These are phyloP conservation scores for Acanthoscelides obtectus DNA, from an alignment of 2,888 invertebrate species.

Conservation along the genomic window DNA sequence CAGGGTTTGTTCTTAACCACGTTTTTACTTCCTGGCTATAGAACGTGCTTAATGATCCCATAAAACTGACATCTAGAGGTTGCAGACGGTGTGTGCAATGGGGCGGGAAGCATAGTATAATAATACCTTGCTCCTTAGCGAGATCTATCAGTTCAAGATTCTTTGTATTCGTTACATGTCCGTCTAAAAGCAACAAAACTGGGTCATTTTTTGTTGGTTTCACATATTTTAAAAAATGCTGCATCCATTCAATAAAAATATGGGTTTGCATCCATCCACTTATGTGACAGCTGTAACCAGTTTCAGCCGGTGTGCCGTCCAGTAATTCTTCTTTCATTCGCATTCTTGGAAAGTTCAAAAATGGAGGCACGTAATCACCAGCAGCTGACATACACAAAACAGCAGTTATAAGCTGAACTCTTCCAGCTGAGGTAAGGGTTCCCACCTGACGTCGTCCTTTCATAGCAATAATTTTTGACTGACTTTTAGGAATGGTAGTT, in stretches of 20 bases:
- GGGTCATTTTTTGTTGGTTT: not conserved
- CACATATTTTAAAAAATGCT: not conserved
- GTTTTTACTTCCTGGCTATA: not conserved
- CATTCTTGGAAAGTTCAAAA: not conserved
- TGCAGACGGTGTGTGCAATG: not conserved
- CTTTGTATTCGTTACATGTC: not conserved
- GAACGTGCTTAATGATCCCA: not conserved
- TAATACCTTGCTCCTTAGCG: not conserved
- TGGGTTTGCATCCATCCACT: constrained; percentile 4
- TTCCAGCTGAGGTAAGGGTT: not conserved
- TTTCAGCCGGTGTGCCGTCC: constrained; percentile 1
- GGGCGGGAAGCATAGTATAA: not conserved
- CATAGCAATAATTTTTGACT: too few species aligned
- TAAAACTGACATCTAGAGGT: not conserved
- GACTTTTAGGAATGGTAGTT: too few species aligned
- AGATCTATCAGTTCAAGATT: not conserved
- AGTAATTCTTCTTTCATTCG: not conserved
- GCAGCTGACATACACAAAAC: not conserved
- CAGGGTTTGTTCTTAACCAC: not conserved
- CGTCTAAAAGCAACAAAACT: not conserved
- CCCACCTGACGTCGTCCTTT: not conserved
- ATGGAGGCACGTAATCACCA: not conserved
- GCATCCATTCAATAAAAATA: constrained; percentile 3
- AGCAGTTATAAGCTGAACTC: not conserved
- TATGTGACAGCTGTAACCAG: constrained; percentile 3